Percentiles rank a stretch among this genome's conserved stretches.
phyloP scores from a whole-genome alignment of 2,113 vertebrate species.

The Pterocles orientalis region DNA sequence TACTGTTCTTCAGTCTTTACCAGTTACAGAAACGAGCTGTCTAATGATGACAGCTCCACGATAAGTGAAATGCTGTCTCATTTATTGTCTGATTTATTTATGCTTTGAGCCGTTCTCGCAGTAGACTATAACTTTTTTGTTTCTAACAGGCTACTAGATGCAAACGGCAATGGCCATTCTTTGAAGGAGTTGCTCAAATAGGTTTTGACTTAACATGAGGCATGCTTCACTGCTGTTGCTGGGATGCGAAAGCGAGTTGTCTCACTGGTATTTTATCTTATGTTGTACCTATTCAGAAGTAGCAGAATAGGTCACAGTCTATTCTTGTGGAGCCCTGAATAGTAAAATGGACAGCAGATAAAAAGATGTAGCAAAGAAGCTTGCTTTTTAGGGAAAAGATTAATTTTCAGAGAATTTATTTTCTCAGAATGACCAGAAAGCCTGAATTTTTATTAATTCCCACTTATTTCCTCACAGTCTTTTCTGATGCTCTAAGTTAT shows the following conservation, averaged over 20 bases:
- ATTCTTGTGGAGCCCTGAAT: neutral
- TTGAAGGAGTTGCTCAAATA: neutral
- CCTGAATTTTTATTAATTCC: neutral
- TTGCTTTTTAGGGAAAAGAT: neutral
- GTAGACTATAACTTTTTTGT: neutral
- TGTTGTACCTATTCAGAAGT: neutral
- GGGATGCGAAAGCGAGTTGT: neutral
- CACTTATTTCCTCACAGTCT: neutral
- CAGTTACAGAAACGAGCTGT: neutral
- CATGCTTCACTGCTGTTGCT: neutral
- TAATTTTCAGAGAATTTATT: neutral
- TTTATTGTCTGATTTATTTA: neutral
- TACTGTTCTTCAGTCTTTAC: neutral
- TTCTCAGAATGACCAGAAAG: neutral
- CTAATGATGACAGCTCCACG: neutral
- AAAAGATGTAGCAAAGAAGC: neutral
- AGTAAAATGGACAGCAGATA: neutral
- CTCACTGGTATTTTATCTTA: neutral
- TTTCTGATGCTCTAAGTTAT: neutral
- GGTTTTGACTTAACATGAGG: neutral
- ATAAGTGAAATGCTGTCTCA: neutral
- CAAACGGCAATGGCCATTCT: neutral
- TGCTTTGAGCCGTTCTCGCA: neutral
- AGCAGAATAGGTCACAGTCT: neutral
- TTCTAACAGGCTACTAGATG: neutral